These are phyloP conservation scores for Hydrozoanthus gracilis DNA, from an alignment of 92 coral and sea anemone species.

Conservation along the genomic window DNA sequence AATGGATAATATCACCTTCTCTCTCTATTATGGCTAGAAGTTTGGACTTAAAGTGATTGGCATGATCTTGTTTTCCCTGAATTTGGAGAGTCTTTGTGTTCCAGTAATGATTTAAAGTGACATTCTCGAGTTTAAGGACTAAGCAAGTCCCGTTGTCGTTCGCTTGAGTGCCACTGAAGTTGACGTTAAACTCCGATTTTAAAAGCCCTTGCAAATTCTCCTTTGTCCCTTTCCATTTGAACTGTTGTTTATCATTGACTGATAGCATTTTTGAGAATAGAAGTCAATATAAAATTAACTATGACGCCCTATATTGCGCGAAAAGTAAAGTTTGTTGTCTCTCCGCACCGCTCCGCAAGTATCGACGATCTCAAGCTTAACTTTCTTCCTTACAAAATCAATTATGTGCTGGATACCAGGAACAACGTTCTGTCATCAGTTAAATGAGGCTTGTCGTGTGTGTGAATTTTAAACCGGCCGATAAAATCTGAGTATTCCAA, in stretches of 20 bases:
- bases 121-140: slow-evolving; percentile 6
- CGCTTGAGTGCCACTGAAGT: slow-evolving; percentile 13
- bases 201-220: slow-evolving; percentile 7
- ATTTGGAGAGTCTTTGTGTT: neutral
- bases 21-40: slow-evolving; percentile 2
- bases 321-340: too few relatives aligned
- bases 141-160: slow-evolving; percentile 4
- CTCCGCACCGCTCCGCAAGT: too few relatives aligned
- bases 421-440: slow-evolving; percentile 55
- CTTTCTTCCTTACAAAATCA: too few relatives aligned
- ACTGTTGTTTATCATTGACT: slow-evolving; percentile 9
- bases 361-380: too few relatives aligned
- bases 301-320: too few relatives aligned
- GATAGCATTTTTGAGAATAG: neutral
- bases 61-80: slow-evolving; percentile 14
- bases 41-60: neutral
- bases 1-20: slow-evolving; percentile 3
- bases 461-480: slow-evolving; percentile 51
- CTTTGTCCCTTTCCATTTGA: slow-evolving; percentile 5
- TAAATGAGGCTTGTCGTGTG: slow-evolving; percentile 55
- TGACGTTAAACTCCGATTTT: slow-evolving; percentile 4
- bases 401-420: too few relatives aligned
- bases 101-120: neutral
- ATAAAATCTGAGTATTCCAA: neutral
- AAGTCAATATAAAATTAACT: too few relatives aligned